Percentiles rank a stretch among this genome's conserved stretches.
Evolutionary conservation across 1,140 invertebrate species (phyloP).

Genomic region (Drosophila leontia): DNA sequence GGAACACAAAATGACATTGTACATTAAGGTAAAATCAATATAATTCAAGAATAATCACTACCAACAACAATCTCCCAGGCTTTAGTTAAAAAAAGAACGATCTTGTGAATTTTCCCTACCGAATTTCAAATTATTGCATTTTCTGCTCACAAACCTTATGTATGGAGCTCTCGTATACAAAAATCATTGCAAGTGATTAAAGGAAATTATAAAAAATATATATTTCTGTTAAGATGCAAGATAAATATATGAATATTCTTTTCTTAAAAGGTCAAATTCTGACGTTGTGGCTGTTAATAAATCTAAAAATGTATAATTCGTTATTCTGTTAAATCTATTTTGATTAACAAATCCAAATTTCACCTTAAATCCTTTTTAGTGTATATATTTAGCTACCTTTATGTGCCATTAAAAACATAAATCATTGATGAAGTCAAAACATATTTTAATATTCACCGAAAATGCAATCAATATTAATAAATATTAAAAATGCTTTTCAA

Average conservation of each 20-base stretch:
- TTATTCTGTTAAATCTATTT: no score
- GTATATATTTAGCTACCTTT: no score
- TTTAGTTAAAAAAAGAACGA: neutral
- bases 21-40: neutral
- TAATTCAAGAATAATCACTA: neutral
- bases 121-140: neutral
- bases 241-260: neutral
- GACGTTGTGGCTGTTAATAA: no score
- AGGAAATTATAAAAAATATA: neutral
- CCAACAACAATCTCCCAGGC: neutral
- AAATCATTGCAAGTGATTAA: no score
- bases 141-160: no score
- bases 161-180: neutral
- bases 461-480: neutral
- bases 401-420: no score
- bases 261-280: no score
- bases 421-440: no score
- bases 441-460: neutral
- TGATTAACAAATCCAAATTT: no score
- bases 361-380: no score
- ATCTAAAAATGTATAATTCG: no score
- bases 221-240: neutral
- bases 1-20: neutral
- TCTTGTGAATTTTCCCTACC: neutral
- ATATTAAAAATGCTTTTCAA: neutral